Conservation (phyloP, 2,113 vertebrate species). For the Caloenas nicobarica region DNA sequence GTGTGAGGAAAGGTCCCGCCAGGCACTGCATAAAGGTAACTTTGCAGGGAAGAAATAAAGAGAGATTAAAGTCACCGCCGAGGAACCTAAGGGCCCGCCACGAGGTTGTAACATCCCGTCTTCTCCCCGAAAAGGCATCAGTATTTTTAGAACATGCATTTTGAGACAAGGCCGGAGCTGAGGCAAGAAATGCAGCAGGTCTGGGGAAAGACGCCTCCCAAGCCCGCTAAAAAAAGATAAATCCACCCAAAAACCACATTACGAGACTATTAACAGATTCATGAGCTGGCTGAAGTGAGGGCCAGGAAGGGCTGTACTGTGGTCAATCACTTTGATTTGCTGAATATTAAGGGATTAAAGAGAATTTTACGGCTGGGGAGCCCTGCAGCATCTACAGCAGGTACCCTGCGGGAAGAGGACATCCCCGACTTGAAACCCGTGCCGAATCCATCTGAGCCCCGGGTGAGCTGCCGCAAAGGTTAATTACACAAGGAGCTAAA, state of each 20-base stretch:
- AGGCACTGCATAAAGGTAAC: not conserved
- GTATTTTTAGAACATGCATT: not conserved
- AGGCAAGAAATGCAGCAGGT: not conserved
- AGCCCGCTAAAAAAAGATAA: accelerated
- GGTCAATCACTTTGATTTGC: accelerated
- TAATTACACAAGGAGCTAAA: not conserved
- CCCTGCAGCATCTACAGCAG: not conserved
- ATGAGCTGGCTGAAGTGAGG: accelerated
- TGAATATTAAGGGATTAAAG: not conserved
- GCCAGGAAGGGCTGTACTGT: not conserved
- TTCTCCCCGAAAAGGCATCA: not conserved
- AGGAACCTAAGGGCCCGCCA: not conserved
- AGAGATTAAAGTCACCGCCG: not conserved
- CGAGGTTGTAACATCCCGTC: accelerated
- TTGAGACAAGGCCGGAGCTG: not conserved
- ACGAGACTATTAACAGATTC: not conserved
- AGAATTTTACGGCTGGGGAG: not conserved
- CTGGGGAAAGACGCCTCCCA: not conserved
- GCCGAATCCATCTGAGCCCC: accelerated
- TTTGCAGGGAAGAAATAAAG: not conserved
- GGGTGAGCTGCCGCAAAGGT: not conserved
- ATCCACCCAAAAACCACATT: not conserved
- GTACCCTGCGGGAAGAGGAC: accelerated
- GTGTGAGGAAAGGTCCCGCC: not conserved
- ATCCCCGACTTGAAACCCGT: accelerated